Conservation (phyloP, 1,140 invertebrate species). For the Drosophila oshimai region DNA sequence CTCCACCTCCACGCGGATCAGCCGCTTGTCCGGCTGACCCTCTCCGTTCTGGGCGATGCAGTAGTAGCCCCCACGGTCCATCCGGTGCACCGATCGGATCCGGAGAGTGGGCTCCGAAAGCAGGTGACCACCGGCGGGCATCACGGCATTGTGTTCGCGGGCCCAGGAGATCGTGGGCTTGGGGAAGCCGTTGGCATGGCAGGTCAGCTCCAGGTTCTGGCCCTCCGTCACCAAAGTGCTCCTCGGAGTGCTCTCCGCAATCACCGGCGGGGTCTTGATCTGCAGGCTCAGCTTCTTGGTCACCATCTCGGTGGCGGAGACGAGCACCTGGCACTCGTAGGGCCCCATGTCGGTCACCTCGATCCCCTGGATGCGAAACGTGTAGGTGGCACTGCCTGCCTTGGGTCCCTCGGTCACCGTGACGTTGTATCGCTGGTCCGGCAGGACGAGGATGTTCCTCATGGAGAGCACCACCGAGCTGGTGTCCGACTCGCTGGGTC, state of each 20-base stretch:
- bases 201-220: conserved; percentile 87
- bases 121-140: conserved; percentile 90
- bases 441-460: conserved; percentile 87
- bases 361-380: conserved; percentile 88
- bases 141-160: conserved; percentile 90
- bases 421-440: conserved; percentile 89
- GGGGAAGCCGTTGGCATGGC: conserved; percentile 90
- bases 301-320: conserved; percentile 87
- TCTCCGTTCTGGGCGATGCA: conserved; percentile 94
- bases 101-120: conserved; percentile 89
- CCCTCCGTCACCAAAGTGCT: conserved; percentile 89
- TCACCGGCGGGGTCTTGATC: conserved; percentile 90
- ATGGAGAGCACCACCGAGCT: conserved; percentile 85
- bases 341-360: conserved; percentile 91
- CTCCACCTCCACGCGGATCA: conserved; percentile 92
- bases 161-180: conserved; percentile 90
- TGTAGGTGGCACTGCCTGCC: conserved; percentile 86
- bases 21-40: conserved; percentile 88
- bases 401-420: conserved; percentile 84
- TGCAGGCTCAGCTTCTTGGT: conserved; percentile 88
- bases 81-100: conserved; percentile 87
- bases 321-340: conserved; percentile 90
- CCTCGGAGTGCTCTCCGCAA: conserved; percentile 89
- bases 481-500: conserved; percentile 49
- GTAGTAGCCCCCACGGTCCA: conserved; percentile 93